phyloP scores from a whole-genome alignment of 2,113 vertebrate genomes.

The Eptesicus fuscus region DNA sequence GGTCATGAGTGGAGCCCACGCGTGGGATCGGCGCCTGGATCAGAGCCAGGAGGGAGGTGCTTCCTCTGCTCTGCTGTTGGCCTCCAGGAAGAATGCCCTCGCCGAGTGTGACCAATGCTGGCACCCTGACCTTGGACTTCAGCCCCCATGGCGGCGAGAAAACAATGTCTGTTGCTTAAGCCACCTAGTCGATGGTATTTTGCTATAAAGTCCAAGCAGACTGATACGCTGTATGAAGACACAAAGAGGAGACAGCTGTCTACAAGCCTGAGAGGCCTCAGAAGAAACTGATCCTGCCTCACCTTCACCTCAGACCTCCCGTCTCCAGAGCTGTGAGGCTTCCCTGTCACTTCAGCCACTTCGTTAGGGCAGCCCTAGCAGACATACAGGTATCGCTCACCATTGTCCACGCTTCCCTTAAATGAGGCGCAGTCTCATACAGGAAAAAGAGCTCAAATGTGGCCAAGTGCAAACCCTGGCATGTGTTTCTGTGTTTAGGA shows the following conservation, averaged over 20 bases:
- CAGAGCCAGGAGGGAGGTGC: background rate
- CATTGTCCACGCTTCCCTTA: background rate
- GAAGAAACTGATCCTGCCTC: background rate
- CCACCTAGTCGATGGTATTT: background rate
- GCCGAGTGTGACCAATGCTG: background rate
- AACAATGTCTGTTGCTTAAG: background rate
- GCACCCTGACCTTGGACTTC: background rate
- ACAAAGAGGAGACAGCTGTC: background rate
- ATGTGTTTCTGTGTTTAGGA: background rate
- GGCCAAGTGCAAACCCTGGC: background rate
- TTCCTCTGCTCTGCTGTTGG: background rate
- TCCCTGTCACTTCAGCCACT: background rate
- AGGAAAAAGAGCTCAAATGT: background rate
- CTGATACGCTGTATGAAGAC: background rate
- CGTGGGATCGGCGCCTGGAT: background rate
- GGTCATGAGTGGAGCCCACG: background rate
- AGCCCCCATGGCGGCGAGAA: background rate
- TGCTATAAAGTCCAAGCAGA: background rate
- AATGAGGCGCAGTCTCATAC: background rate
- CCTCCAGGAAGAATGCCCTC: background rate
- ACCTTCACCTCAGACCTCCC: background rate
- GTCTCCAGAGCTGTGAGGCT: no score
- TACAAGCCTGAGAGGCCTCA: background rate
- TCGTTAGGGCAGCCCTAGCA: background rate
- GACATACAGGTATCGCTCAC: background rate